Evolutionary conservation across 2,888 invertebrate species (phyloP).

Genomic region (Polyploca ridens): DNA sequence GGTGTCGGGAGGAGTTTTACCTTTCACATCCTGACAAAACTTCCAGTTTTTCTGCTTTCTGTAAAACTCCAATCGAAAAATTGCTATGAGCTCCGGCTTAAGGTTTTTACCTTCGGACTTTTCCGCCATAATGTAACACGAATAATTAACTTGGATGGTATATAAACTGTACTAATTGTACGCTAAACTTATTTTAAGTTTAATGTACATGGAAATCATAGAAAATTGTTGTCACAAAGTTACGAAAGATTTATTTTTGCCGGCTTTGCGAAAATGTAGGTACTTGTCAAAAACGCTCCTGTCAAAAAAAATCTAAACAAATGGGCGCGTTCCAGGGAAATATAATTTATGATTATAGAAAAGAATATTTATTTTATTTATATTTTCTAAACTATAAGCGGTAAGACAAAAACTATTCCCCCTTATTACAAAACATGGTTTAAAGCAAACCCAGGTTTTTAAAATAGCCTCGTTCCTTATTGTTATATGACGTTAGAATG

Average conservation of each 20-base stretch:
- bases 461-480: no score
- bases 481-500: no score
- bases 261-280: not conserved
- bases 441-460: no score
- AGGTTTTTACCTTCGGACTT: not conserved
- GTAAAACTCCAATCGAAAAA: conserved; percentile 63
- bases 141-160: not conserved
- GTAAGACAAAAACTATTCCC: no score
- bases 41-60: conserved; percentile 65
- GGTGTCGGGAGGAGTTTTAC: not conserved
- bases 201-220: no score
- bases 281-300: not conserved
- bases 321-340: not conserved
- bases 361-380: not conserved
- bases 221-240: not conserved
- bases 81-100: conserved; percentile 43
- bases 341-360: no score
- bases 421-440: no score
- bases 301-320: not conserved
- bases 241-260: conserved; percentile 16
- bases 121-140: conserved; percentile 1
- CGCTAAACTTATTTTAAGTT: not conserved
- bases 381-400: no score
- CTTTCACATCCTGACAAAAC: conserved; percentile 30
- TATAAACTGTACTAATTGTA: not conserved